A percentile compares a stretch with the other conserved stretches of the same genome.
These are phyloP conservation scores for Drosophila pallidifrons DNA, from an alignment of 1,140 invertebrate species.

Conservation along the genomic window DNA sequence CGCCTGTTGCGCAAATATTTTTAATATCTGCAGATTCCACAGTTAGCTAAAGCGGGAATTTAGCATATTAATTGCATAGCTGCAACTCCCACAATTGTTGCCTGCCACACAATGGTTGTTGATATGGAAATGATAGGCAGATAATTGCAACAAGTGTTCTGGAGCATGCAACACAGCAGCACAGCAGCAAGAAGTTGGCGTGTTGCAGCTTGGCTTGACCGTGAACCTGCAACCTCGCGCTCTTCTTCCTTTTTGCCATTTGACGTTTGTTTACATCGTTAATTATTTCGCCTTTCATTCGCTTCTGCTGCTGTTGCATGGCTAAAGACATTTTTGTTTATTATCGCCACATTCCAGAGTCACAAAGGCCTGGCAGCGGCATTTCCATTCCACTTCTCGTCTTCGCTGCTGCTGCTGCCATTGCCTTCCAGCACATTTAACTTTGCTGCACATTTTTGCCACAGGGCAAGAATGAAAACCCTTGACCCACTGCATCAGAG, in stretches of 20 bases:
- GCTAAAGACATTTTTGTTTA: constrained; percentile 44
- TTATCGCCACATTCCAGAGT: constrained; percentile 45
- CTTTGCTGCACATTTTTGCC: background rate
- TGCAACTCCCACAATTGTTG: constrained; percentile 20
- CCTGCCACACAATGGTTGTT: background rate
- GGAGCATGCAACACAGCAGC: constrained; percentile 26
- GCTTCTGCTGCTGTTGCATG: constrained; percentile 1
- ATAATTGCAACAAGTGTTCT: constrained; percentile 51
- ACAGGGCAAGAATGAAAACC: constrained; percentile 5
- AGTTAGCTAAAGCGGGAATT: background rate
- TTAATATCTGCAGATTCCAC: background rate
- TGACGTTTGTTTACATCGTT: constrained; percentile 52
- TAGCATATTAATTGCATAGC: constrained; percentile 12
- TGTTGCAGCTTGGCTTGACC: constrained; percentile 48
- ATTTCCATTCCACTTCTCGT: constrained; percentile 25
- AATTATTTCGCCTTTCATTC: constrained; percentile 30
- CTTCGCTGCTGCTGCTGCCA: background rate
- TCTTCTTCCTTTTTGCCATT: background rate
- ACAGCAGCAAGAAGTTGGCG: constrained; percentile 45
- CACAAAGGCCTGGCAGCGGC: constrained; percentile 25
- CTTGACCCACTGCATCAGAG: constrained; percentile 5
- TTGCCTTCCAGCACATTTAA: constrained; percentile 10
- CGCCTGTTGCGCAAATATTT: background rate
- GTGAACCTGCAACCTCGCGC: constrained; percentile 53
- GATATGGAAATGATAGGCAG: constrained; percentile 2